Conservation (phyloP, 2,888 invertebrate genomes). For the Drosophila borealis region DNA sequence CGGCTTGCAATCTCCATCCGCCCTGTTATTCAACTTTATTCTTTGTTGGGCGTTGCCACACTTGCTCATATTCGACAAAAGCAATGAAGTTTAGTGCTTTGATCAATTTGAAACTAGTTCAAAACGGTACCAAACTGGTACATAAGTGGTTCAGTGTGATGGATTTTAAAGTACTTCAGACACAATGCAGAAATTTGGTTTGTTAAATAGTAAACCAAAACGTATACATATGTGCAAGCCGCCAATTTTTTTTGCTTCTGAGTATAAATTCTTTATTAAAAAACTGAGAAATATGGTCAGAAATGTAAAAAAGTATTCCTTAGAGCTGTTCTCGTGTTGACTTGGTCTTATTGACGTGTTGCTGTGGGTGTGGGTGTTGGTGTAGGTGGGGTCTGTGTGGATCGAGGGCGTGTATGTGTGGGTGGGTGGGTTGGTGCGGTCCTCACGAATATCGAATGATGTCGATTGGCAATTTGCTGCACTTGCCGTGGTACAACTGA, state of each 20-base stretch:
- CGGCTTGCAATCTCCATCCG: too few species aligned
- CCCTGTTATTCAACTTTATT: too few species aligned
- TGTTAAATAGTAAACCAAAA: not conserved
- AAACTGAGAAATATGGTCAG: not conserved
- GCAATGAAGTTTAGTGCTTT: not conserved
- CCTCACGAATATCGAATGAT: constrained; percentile 44
- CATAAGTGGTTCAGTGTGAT: not conserved
- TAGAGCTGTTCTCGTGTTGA: constrained; percentile 25
- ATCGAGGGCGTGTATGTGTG: not conserved
- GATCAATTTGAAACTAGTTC: not conserved
- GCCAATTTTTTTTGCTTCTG: not conserved
- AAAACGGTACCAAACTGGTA: not conserved
- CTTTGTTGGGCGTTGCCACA: too few species aligned
- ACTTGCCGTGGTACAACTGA: constrained; percentile 70
- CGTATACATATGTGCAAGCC: not conserved
- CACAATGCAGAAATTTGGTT: not conserved
- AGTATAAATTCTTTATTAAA: not conserved
- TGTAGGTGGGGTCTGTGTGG: not conserved
- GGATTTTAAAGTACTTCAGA: not conserved
- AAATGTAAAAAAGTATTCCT: constrained; percentile 4
- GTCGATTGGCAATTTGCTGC: constrained; percentile 72
- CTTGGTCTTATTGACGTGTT: constrained; percentile 9
- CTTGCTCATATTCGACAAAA: not conserved
- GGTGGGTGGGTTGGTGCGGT: not conserved
- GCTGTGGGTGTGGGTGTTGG: not conserved